Base-by-base conservation (phyloP, 2,888 invertebrate genomes). In the Lasius fuliginosus region DNA sequence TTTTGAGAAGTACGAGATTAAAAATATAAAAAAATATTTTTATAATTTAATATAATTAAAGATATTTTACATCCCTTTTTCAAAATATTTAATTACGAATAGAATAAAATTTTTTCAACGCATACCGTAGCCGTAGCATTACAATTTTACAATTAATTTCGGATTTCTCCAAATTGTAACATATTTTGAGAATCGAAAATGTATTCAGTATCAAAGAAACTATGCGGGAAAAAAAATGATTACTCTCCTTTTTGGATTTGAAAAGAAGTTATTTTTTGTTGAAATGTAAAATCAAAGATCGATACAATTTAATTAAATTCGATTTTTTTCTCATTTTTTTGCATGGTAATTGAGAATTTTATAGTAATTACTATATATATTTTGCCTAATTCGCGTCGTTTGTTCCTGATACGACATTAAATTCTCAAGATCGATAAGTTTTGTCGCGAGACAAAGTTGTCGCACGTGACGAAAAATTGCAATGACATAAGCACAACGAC, bases 341-440 rank as follows among this genome's bases (percentile, higher is more conserved):
- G 27, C 40, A n/a, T 30, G 15, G 30, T n/a, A 27, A 73, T 73
- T 58, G 58, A 58, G 18, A 27, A 75, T 75, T 30, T 65, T 64
- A 15, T n/a, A 12, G 36, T 76, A 67, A 53, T 53, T 65, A 65
- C 18, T 53, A 11, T n/a, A 23, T 69, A 23, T 60, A 67, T 40
- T 53, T 40, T 18, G n/a, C 6, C 27, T 58, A 58, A 68, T 64
- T 60, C 15, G 30, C n/a, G 33, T 58, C 23, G 15, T 68, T 33
- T 42, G n/a, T n/a, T 68, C 27, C 42, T 58, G 49, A 53, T 60
- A 6, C n/a, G 42, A 6, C 30, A 23, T 5, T 60, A 56, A 68
- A 42, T 15, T 40, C 15, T 69, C 40, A 40, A 77, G 56, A 77
- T 77, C 79, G 71, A 79, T 69, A 79, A 69, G 42, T 69, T 79